Percentiles rank a stretch among this genome's conserved stretches.
phyloP scores from a whole-genome alignment of 2,113 vertebrate species.

The Furnarius figulus region DNA sequence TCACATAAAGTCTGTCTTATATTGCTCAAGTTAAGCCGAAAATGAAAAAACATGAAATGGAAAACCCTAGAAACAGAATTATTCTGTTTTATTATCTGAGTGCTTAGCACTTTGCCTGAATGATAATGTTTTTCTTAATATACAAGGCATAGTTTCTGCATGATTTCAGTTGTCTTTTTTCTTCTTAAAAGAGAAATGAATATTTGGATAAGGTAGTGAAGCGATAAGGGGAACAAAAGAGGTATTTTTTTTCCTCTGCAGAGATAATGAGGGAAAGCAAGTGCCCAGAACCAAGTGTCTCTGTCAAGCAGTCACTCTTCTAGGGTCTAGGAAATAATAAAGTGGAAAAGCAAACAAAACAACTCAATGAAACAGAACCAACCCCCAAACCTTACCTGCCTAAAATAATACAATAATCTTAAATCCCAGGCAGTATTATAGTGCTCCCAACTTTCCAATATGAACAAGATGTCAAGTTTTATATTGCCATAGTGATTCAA shows the following conservation, averaged over 20 bases:
- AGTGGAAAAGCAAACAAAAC: slow-evolving; percentile 26
- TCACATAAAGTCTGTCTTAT: not conserved
- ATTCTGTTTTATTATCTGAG: slow-evolving; percentile 53
- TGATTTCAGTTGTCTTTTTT: slow-evolving; percentile 61
- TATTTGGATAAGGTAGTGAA: slow-evolving; percentile 69
- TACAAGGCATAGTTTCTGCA: slow-evolving; percentile 38
- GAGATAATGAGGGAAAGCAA: slow-evolving; percentile 61
- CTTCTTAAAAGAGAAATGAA: slow-evolving; percentile 65
- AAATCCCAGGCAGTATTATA: not conserved
- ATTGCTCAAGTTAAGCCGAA: slow-evolving; percentile 25
- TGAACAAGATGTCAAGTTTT: not conserved
- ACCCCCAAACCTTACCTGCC: not conserved
- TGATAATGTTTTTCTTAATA: slow-evolving; percentile 59
- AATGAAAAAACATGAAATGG: slow-evolving; percentile 27
- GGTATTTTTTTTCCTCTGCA: slow-evolving; percentile 8
- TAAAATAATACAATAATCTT: not conserved
- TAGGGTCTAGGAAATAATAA: slow-evolving; percentile 38
- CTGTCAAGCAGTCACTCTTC: slow-evolving; percentile 33
- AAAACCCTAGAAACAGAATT: slow-evolving; percentile 53
- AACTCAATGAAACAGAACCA: slow-evolving; percentile 3
- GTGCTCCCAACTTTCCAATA: not conserved
- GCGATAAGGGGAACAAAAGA: slow-evolving; percentile 37
- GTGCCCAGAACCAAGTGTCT: slow-evolving; percentile 42
- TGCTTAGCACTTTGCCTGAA: slow-evolving; percentile 58
- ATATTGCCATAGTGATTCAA: not conserved